phyloP scores from a whole-genome alignment of 2,797 vertebrate species.

The Phalanger gymnotis region DNA sequence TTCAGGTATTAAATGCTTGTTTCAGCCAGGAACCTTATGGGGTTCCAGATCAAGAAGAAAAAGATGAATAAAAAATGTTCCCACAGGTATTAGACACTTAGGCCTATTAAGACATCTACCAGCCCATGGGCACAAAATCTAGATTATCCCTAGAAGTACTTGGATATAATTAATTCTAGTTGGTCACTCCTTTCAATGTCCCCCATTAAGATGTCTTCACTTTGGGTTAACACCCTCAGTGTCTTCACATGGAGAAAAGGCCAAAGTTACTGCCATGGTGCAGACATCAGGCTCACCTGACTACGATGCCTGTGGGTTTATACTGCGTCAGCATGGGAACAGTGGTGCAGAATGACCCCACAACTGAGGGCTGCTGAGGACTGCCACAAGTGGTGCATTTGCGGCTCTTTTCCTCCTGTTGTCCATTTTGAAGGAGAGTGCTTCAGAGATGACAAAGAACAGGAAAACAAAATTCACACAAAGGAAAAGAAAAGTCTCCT shows the following conservation, averaged over 20 bases:
- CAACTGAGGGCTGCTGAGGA: conserved; percentile 76
- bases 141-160: conserved; percentile 46
- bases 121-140: conserved; percentile 11
- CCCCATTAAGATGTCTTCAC: conserved; percentile 61
- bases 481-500: conserved; percentile 78
- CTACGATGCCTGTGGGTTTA: conserved; percentile 73
- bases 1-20: conserved; percentile 14
- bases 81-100: background rate
- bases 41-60: conserved; percentile 35
- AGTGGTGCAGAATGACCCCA: conserved; percentile 71
- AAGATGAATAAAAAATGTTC: conserved; percentile 27
- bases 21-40: conserved; percentile 31
- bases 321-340: conserved; percentile 73
- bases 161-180: conserved; percentile 30
- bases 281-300: conserved; percentile 80
- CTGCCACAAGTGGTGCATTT: conserved; percentile 74
- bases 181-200: conserved; percentile 56
- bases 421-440: conserved; percentile 79
- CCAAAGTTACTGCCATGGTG: conserved; percentile 71
- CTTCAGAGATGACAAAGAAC: conserved; percentile 82
- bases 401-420: conserved; percentile 76
- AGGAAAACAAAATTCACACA: conserved; percentile 81
- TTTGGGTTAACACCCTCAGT: conserved; percentile 40
- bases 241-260: conserved; percentile 67
- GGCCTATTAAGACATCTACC: conserved; percentile 35